Percentiles rank a stretch among this genome's conserved stretches.
Evolutionary conservation across 2,113 vertebrate species (phyloP).

Genomic region (Eptatretus burgeri): DNA sequence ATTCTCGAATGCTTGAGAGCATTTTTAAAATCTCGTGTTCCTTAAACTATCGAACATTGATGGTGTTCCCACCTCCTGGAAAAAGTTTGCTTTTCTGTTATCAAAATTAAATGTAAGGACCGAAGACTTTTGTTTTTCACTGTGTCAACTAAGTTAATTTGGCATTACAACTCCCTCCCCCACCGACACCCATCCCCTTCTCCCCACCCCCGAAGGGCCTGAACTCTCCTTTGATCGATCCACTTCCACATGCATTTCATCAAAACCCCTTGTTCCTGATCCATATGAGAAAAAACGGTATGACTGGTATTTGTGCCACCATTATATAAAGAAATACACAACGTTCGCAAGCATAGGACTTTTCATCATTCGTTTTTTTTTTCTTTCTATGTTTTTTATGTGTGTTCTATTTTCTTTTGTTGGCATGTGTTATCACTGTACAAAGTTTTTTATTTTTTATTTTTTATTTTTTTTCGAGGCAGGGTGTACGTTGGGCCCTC

Average conservation of each 20-base stretch:
- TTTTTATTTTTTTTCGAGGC: constrained; percentile 8
- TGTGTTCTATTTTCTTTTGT: fast-evolving
- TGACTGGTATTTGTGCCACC: not conserved
- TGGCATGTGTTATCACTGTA: not conserved
- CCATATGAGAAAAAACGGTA: constrained; percentile 63
- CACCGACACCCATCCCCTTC: constrained; percentile 10
- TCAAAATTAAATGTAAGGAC: not conserved
- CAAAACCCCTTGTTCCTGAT: constrained; percentile 40
- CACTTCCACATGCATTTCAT: constrained; percentile 53
- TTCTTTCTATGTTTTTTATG: too few species aligned
- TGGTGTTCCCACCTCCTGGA: not conserved
- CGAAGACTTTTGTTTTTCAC: not conserved
- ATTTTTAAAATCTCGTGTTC: not conserved
- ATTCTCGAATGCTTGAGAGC: too few species aligned
- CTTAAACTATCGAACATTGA: not conserved
- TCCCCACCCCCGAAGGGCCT: constrained; percentile 24
- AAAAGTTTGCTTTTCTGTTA: not conserved
- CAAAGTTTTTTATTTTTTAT: too few species aligned
- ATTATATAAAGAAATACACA: too few species aligned
- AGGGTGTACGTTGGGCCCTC: constrained; percentile 67
- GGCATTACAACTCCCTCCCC: too few species aligned
- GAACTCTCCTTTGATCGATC: constrained; percentile 66
- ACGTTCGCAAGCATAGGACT: too few species aligned
- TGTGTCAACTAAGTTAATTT: constrained; percentile 7
- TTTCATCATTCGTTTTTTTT: too few species aligned